Evolutionary conservation across 2,888 invertebrate species (phyloP), one percentile per base, ranked within the genome.

Genomic region (Ophion ventricosus): DNA sequence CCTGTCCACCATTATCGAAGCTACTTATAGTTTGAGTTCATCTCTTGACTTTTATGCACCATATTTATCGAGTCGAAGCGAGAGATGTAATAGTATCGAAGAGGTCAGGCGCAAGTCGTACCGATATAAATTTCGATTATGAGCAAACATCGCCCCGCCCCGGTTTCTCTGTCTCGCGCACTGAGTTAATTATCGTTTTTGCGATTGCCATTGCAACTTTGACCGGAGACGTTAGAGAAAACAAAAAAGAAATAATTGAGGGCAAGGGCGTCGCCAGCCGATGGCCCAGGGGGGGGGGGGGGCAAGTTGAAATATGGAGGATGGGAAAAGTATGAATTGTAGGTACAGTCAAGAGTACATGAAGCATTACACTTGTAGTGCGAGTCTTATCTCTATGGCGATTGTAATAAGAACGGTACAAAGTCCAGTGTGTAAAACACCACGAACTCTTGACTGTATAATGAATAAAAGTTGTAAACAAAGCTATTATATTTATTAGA

Each of bases 41-140:
- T 64, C 23, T 64, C 11, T 11, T 40, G 40, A 40, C 64, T 23
- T 20, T 64, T 64, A 14, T 20, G n/a, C n/a, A 11, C 4, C 17
- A 23, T 40, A 14, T 61, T 72, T 57, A 25, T 63, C 72, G 67
- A 4, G 43, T 43, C 66, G 23, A 10, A 43, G 66, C 43, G 0
- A 43, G 20, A 29, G 49, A 14, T 49, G 35, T 26, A 66, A 29
- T 61, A 26, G 26, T 67, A 59, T 75, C 40, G 20, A 49, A 23
- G 54, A 69, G 82, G 78, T 83, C 79, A 69, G 74, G 56, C 74
- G 11, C 43, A 25, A 78, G 70, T 83, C 82, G 57, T 43, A 56
- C 74, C 49, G 63, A 78, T 82, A 83, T 69, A 75, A 69, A 79
- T 73, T 82, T 63, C 63, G 49, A 79, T 59, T 69, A 79, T 63